Conservation (phyloP, 2,888 invertebrate species). For the Epinotia demarniana region DNA sequence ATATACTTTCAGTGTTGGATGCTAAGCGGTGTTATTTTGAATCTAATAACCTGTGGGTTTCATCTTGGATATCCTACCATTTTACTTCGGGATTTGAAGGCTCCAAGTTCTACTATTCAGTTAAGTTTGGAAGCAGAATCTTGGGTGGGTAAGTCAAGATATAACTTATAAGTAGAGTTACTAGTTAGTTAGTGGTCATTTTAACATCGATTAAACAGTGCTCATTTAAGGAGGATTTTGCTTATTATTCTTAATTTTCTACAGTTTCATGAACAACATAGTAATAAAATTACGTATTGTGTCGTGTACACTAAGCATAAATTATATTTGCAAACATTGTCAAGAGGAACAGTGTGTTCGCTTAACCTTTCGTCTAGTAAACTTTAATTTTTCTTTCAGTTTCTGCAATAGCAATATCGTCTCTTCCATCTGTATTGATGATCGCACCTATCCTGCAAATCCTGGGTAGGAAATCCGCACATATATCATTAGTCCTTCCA, state of each 20-base stretch:
- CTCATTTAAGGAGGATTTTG: too few relatives aligned
- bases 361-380: not conserved
- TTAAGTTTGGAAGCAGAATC: constrained; percentile 34
- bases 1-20: constrained; percentile 8
- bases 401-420: constrained; percentile 44
- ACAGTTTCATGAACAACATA: too few relatives aligned
- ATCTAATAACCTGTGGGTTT: constrained; percentile 23
- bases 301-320: too few relatives aligned
- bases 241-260: too few relatives aligned
- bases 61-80: constrained; percentile 33
- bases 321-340: too few relatives aligned
- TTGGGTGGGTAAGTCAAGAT: constrained; percentile 29
- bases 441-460: constrained; percentile 40
- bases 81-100: constrained; percentile 26
- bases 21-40: constrained; percentile 20
- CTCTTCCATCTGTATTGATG: constrained; percentile 36
- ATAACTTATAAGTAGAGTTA: not conserved
- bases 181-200: too few relatives aligned
- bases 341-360: not conserved
- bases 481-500: constrained; percentile 53
- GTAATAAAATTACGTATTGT: too few relatives aligned
- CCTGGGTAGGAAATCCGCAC: constrained; percentile 42
- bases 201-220: too few relatives aligned
- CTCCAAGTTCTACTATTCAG: constrained; percentile 10
- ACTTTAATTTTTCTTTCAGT: constrained; percentile 32